phyloP scores from a whole-genome alignment of 1,140 invertebrate genomes.

The Melipona quadrifasciata region DNA sequence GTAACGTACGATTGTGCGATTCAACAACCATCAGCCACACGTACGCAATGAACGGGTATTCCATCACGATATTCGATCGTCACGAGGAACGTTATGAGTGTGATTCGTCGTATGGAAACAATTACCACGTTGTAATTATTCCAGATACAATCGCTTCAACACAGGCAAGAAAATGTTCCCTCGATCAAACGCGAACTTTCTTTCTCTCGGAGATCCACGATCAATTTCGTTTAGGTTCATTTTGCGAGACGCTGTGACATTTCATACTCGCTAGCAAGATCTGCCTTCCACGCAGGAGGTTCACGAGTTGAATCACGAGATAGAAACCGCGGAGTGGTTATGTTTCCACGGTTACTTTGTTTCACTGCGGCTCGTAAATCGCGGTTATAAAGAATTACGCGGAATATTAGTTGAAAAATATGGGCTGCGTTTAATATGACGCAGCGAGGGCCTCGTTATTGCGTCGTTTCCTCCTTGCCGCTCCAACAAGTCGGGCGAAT shows the following conservation, averaged over 20 bases:
- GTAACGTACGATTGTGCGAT: too few relatives aligned
- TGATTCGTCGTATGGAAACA: too few relatives aligned
- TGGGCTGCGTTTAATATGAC: not conserved
- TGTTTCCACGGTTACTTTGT: constrained; percentile 8
- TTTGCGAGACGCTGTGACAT: not conserved
- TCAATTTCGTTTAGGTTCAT: not conserved
- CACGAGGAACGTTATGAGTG: too few relatives aligned
- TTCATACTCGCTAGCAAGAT: not conserved
- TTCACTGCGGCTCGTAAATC: constrained; percentile 6
- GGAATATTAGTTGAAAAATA: constrained; percentile 11
- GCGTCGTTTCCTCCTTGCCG: not conserved
- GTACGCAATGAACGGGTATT: too few relatives aligned
- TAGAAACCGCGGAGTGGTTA: not conserved
- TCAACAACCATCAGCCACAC: too few relatives aligned
- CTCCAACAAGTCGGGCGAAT: not conserved
- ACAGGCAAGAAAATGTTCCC: too few relatives aligned
- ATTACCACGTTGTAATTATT: too few relatives aligned
- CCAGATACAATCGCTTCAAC: too few relatives aligned
- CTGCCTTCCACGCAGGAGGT: not conserved
- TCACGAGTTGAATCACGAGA: not conserved
- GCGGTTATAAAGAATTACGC: constrained; percentile 18
- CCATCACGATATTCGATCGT: too few relatives aligned
- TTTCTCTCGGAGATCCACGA: too few relatives aligned
- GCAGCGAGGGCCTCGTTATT: not conserved
- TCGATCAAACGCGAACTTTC: not conserved